A percentile compares a stretch with the other conserved stretches of the same genome.
Conservation (phyloP, 2,888 invertebrate species). For the Dolomedes plantarius region DNA sequence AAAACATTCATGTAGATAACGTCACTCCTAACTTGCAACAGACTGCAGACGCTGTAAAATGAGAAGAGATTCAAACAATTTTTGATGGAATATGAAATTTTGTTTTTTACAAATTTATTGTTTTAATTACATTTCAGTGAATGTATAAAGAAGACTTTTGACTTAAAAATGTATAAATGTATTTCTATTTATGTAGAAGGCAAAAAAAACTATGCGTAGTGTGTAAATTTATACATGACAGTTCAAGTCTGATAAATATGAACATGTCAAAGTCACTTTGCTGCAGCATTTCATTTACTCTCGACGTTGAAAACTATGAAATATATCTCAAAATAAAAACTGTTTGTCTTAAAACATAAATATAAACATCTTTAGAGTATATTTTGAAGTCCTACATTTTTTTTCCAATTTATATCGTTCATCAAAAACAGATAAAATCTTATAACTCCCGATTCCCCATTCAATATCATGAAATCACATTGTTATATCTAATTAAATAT, state of each 20-base stretch:
- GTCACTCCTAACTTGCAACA: neutral
- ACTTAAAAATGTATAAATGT: conserved; percentile 46
- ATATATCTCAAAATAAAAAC: too few relatives aligned
- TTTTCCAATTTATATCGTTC: too few relatives aligned
- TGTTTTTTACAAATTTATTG: neutral
- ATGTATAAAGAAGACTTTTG: conserved; percentile 34
- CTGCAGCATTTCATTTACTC: too few relatives aligned
- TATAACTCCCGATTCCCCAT: too few relatives aligned
- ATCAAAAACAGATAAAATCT: too few relatives aligned
- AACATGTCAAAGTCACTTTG: neutral
- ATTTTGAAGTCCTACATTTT: too few relatives aligned
- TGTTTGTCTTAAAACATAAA: too few relatives aligned
- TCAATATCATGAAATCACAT: too few relatives aligned
- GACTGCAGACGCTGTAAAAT: neutral
- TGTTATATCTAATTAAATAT: too few relatives aligned
- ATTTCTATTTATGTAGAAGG: conserved; percentile 59
- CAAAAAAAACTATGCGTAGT: conserved; percentile 7
- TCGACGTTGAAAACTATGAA: too few relatives aligned
- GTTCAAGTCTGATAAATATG: neutral
- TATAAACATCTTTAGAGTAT: too few relatives aligned
- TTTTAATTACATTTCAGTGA: neutral
- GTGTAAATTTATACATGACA: neutral
- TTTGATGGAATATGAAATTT: too few relatives aligned
- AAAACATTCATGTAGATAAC: neutral
- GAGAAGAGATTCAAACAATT: neutral